phyloP scores from a whole-genome alignment of 2,113 vertebrate genomes.

The Petaurus breviceps region DNA sequence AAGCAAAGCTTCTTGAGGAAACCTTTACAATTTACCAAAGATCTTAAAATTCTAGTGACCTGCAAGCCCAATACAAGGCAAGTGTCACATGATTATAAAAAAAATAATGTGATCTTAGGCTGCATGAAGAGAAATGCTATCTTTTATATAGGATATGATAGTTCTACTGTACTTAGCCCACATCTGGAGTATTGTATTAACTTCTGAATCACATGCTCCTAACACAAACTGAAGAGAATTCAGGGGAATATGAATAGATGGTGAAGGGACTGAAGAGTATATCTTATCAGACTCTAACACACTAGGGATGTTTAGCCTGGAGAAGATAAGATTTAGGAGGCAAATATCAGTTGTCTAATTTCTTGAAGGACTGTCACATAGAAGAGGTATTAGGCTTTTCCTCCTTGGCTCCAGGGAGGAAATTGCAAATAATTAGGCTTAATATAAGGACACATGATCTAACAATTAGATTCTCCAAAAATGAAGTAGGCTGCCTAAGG shows the following conservation, averaged over 20 bases:
- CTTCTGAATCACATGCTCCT: background rate
- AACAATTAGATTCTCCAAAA: background rate
- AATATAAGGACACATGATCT: background rate
- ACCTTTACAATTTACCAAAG: background rate
- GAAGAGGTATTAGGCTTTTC: background rate
- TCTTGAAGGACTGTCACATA: background rate
- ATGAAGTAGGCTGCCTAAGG: background rate
- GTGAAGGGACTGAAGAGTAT: background rate
- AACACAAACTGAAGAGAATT: background rate
- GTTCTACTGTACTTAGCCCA: background rate
- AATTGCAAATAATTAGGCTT: background rate
- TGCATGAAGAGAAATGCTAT: background rate
- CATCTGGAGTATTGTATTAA: background rate
- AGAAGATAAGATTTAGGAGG: background rate
- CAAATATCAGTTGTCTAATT: background rate
- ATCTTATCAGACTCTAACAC: background rate
- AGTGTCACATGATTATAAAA: background rate
- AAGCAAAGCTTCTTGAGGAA: background rate
- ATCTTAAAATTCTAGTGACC: background rate
- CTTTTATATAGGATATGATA: background rate
- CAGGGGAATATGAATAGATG: background rate
- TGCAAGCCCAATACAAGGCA: background rate
- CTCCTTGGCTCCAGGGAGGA: background rate
- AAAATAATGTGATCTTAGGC: background rate
- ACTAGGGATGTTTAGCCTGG: background rate